Evolutionary conservation across 2,888 invertebrate species (phyloP).

Genomic region (Ecdyonurus torrentis): DNA sequence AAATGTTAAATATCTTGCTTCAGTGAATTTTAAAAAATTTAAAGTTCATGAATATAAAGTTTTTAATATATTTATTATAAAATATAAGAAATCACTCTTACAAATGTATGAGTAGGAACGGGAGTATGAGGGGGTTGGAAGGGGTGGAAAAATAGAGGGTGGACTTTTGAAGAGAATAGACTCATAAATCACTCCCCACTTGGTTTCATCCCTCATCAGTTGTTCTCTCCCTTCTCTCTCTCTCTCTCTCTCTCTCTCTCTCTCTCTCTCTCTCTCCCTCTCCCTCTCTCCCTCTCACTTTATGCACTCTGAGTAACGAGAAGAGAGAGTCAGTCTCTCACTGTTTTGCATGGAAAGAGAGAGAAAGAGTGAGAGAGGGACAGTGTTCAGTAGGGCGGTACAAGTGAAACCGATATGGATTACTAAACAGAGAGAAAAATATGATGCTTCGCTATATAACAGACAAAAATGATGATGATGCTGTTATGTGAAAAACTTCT

Average conservation of each 20-base stretch:
- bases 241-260: not conserved
- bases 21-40: no score
- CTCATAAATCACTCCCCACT: not conserved
- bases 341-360: no score
- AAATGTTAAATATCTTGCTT: no score
- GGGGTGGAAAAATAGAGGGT: not conserved
- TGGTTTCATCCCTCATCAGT: not conserved
- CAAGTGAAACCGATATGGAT: constrained; percentile 1
- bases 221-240: not conserved
- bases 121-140: not conserved
- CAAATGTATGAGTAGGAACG: not conserved
- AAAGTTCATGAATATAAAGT: no score
- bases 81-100: not conserved
- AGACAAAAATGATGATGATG: constrained; percentile 1
- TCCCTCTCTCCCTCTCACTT: not conserved
- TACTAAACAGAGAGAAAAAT: not conserved
- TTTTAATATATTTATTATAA: no score
- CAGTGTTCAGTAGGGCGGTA: not conserved
- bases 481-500: constrained; percentile 3
- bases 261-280: not conserved
- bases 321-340: not conserved
- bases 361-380: not conserved
- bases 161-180: constrained; percentile 1
- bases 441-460: no score
- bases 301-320: not conserved